Percentiles rank a stretch among this genome's conserved stretches.
Evolutionary conservation across 2,797 vertebrate species (phyloP).

Genomic region (Helarctos malayanus): DNA sequence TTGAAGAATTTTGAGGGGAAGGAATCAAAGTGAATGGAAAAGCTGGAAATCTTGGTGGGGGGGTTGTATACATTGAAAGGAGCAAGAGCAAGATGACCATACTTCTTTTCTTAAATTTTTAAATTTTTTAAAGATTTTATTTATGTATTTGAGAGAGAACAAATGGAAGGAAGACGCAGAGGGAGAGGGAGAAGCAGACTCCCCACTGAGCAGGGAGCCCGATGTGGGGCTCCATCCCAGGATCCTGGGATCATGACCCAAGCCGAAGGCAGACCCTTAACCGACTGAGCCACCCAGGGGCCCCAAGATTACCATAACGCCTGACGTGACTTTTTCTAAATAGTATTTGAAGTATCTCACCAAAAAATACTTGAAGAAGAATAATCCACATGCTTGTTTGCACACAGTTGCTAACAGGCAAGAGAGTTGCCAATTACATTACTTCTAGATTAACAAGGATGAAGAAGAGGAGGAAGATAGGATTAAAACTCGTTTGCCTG

Average conservation of each 20-base stretch:
- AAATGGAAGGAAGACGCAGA: too few relatives aligned
- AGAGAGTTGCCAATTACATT: not conserved
- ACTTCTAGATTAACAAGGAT: not conserved
- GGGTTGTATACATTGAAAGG: constrained; percentile 94
- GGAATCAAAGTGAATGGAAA: constrained; percentile 96
- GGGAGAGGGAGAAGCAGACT: too few relatives aligned
- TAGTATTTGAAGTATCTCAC: not conserved
- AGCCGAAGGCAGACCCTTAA: too few relatives aligned
- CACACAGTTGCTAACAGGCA: not conserved
- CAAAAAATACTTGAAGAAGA: not conserved
- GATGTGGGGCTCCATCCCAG: too few relatives aligned
- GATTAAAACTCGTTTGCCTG: not conserved
- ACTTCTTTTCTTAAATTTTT: not conserved
- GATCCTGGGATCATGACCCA: too few relatives aligned
- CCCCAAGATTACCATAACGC: constrained; percentile 92
- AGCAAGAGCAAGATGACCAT: constrained; percentile 97
- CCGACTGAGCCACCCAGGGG: too few relatives aligned
- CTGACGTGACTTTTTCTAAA: not conserved
- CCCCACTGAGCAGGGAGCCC: too few relatives aligned
- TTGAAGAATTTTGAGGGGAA: constrained; percentile 95
- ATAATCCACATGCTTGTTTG: not conserved
- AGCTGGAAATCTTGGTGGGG: constrained; percentile 93
- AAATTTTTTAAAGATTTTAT: too few relatives aligned
- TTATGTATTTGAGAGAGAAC: too few relatives aligned
- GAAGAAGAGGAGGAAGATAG: constrained; percentile 57